A percentile compares a stretch with the other conserved stretches of the same genome.
Evolutionary conservation across 2,113 vertebrate genomes (phyloP).

Genomic region (Aegotheles bennettii): DNA sequence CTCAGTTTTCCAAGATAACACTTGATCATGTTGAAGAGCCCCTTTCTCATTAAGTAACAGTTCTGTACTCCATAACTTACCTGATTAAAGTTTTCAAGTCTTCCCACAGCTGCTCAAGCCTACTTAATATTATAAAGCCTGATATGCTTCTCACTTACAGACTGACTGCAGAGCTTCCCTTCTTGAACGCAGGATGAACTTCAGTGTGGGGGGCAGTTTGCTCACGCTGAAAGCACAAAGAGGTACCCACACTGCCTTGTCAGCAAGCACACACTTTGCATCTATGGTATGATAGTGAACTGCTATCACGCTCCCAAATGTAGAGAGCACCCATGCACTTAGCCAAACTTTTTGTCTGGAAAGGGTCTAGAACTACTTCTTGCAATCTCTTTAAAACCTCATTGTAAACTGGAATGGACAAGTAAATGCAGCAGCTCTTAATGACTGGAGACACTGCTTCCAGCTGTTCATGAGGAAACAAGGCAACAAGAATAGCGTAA

Average conservation of each 20-base stretch:
- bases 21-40: neutral
- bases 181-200: neutral
- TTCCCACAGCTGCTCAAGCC: neutral
- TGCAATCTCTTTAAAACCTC: neutral
- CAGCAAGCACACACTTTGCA: neutral
- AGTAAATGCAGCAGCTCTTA: neutral
- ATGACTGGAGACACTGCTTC: neutral
- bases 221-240: neutral
- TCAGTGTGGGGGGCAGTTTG: neutral
- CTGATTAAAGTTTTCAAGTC: neutral
- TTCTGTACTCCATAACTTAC: neutral
- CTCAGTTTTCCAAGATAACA: neutral
- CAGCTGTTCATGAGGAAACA: neutral
- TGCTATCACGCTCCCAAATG: neutral
- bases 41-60: neutral
- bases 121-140: neutral
- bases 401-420: neutral
- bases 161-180: neutral
- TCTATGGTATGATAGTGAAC: fast-evolving
- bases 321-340: fast-evolving
- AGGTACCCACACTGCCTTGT: neutral
- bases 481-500: neutral
- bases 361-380: neutral
- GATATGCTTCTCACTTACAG: neutral
- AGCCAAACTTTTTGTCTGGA: neutral